A percentile compares a stretch with the other conserved stretches of the same genome.
Evolutionary conservation across 2,888 invertebrate genomes (phyloP).

Genomic region (Cataglyphis rosenhaueri): DNA sequence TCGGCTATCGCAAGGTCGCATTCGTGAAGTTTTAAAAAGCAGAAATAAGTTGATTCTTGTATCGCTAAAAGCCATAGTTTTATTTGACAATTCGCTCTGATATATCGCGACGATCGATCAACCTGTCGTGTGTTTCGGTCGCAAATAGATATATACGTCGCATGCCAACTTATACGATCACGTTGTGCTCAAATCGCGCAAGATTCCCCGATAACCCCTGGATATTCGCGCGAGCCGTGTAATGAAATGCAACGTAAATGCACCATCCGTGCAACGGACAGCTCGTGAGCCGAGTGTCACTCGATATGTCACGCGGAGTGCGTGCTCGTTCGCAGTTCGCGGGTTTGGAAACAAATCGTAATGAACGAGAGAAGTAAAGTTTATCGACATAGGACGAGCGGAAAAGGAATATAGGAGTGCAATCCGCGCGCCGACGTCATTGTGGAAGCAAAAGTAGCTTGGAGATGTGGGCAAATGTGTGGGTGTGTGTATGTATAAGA

Average conservation of each 20-base stretch:
- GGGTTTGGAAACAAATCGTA: constrained; percentile 48
- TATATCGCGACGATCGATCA: neutral
- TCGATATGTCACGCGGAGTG: constrained; percentile 48
- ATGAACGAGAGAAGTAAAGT: constrained; percentile 46
- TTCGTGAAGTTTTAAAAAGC: constrained; percentile 48
- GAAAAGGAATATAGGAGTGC: neutral
- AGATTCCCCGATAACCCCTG: neutral
- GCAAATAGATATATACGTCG: neutral
- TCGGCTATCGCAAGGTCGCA: constrained; percentile 68
- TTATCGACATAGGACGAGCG: constrained; percentile 28
- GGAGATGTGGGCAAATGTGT: constrained; percentile 29
- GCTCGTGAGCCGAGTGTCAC: constrained; percentile 29
- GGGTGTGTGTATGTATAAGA: constrained; percentile 41
- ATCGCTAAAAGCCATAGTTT: constrained; percentile 5
- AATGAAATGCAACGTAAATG: constrained; percentile 49
- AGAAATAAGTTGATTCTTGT: constrained; percentile 42
- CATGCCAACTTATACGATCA: neutral
- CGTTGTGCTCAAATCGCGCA: neutral
- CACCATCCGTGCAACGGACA: constrained; percentile 17
- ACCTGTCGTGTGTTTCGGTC: neutral
- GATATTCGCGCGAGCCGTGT: constrained; percentile 1
- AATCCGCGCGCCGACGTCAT: constrained; percentile 30
- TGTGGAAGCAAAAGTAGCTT: constrained; percentile 63
- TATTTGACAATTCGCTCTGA: neutral
- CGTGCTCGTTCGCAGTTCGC: constrained; percentile 22